Base-by-base conservation (phyloP, 2,797 vertebrate species). In the Chromobotia macracanthus region DNA sequence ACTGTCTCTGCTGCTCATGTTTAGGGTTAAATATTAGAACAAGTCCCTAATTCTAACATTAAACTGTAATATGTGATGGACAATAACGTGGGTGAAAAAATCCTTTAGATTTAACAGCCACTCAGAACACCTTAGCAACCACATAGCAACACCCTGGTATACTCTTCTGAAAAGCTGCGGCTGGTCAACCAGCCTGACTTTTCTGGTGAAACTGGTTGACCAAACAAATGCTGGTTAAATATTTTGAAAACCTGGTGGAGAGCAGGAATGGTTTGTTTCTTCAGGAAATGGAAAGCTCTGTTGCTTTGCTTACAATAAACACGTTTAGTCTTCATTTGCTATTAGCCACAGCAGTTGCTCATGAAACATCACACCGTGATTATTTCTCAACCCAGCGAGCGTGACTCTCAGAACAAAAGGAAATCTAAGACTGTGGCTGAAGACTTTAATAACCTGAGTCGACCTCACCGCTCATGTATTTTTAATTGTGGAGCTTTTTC, bases 401-500 rank as follows among this genome's bases (percentile, higher is more conserved):
- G 10, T 63, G 31, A n/a, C 31, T 10, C 31, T 50, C 16, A 15
- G 8, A 56, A 58, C 15, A 28, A 46, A 60, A 5, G 38, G 72
- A 61, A 46, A 73, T 50, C 56, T 50, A 23, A 56, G 44, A 46
- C 55, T 38, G 16, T 19, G 41, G 3, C 23, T 25, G 35, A 64
- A 56, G 70, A 56, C n/a, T 69, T 72, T 46, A 63, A 60, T 68
- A 60, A 65, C 79, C 55, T 72, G 51, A 56, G 21, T 79, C 21
- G 7, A 44, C 38, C 55, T 84, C 70, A 71, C 69, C 53, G 58
- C 19, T 53, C 65, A 75, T 82, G 23, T 21, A 75, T 68, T 35
- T 69, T 79, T 65, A 41, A 66, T 68, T 12, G 12, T n/a, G 16
- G 2, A 56, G 58, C 71, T 63, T 61, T 74, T 79, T 50, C 63